Conservation (phyloP, 2,113 vertebrate genomes). For the Bufo bufo region DNA sequence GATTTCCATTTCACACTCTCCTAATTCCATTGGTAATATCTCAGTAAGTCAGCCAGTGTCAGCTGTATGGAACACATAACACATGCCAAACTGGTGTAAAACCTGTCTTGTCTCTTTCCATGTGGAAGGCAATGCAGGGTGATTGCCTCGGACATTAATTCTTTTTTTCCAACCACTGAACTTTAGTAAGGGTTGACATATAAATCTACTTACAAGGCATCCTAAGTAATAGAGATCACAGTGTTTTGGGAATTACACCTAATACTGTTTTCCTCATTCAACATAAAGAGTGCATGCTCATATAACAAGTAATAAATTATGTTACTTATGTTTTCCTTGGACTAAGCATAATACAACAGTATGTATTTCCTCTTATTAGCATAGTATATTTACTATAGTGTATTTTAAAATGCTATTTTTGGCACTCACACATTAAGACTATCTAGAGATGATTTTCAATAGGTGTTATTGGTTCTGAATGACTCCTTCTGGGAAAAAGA, state of each 20-base stretch:
- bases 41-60: slow-evolving; percentile 51
- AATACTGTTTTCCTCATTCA: slow-evolving; percentile 14
- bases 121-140: slow-evolving; percentile 17
- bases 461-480: neutral
- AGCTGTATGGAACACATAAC: slow-evolving; percentile 50
- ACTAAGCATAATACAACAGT: neutral
- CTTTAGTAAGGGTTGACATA: slow-evolving; percentile 17
- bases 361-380: slow-evolving; percentile 6
- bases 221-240: neutral
- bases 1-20: slow-evolving; percentile 56
- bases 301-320: slow-evolving; percentile 13
- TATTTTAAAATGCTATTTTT: neutral
- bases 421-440: neutral
- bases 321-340: slow-evolving; percentile 23
- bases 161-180: slow-evolving; percentile 36
- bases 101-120: slow-evolving; percentile 7
- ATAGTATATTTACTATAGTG: neutral
- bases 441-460: neutral
- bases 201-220: slow-evolving; percentile 28
- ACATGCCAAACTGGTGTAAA: slow-evolving; percentile 37
- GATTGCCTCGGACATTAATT: slow-evolving; percentile 17
- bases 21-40: slow-evolving; percentile 56
- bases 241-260: slow-evolving; percentile 11
- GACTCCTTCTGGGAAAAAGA: neutral
- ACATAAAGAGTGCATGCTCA: neutral